Evolutionary conservation across 1,140 invertebrate genomes (phyloP).

Genomic region (Bombus impatiens): DNA sequence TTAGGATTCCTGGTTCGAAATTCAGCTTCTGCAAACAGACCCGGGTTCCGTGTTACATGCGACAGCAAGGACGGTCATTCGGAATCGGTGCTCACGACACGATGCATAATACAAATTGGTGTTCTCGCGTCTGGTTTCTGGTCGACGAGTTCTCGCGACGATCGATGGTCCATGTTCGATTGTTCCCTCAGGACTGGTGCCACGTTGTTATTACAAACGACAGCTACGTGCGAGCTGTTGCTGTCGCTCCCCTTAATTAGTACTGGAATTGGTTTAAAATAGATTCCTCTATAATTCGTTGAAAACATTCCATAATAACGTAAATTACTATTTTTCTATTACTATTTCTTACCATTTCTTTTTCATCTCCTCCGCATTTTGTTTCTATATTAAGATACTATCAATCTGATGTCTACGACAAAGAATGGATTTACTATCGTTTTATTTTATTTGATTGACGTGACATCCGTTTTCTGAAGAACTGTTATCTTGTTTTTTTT

Average conservation of each 20-base stretch:
- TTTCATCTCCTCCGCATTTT: too few relatives aligned
- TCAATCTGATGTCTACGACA: too few relatives aligned
- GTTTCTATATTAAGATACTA: too few relatives aligned
- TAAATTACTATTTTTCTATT: background rate
- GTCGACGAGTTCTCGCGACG: conserved; percentile 35
- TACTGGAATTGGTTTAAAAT: conserved; percentile 42
- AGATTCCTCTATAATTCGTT: conserved; percentile 14
- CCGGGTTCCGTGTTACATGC: background rate
- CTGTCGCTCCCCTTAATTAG: conserved; percentile 35
- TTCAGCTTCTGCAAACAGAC: conserved; percentile 36
- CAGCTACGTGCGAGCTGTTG: conserved; percentile 1
- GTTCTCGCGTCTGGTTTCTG: conserved; percentile 50
- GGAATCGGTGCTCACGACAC: conserved; percentile 29
- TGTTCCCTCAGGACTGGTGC: background rate
- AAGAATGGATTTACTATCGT: background rate
- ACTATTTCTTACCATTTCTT: background rate
- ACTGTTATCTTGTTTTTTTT: too few relatives aligned
- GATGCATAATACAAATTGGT: conserved; percentile 54
- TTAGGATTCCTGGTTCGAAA: conserved; percentile 13
- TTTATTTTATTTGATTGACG: background rate
- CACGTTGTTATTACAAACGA: conserved; percentile 42
- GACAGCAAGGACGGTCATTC: background rate
- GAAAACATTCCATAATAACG: conserved; percentile 23
- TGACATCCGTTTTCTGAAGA: background rate
- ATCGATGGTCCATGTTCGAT: conserved; percentile 48